Percentiles rank a stretch among this genome's conserved stretches.
These are phyloP conservation scores for Xanthia togata DNA, from an alignment of 2,888 invertebrate species.

Conservation along the genomic window DNA sequence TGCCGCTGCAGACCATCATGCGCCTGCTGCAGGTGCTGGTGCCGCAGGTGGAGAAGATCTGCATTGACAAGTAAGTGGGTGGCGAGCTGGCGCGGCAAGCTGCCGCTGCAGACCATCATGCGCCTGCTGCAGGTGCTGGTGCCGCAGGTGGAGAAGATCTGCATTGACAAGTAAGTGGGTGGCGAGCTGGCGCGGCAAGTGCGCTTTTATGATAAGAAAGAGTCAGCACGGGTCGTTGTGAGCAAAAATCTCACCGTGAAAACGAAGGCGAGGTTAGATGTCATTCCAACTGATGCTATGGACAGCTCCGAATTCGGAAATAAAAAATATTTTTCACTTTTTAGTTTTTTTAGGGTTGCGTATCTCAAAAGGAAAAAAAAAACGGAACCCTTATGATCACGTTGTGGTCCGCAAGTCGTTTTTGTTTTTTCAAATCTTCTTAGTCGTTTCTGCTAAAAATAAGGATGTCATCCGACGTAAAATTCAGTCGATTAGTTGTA, in stretches of 20 bases:
- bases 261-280: not conserved
- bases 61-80: slow-evolving; percentile 98
- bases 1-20: slow-evolving; percentile 99
- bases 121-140: slow-evolving; percentile 99
- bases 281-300: not conserved
- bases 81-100: slow-evolving; percentile 98
- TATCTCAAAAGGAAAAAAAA: too few species aligned
- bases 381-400: too few species aligned
- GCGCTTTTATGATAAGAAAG: not conserved
- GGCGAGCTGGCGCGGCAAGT: too few species aligned
- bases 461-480: too few species aligned
- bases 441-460: not conserved
- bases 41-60: slow-evolving; percentile 99
- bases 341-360: too few species aligned
- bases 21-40: slow-evolving; percentile 99
- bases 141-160: slow-evolving; percentile 99
- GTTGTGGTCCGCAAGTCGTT: too few species aligned
- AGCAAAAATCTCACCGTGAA: not conserved
- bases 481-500: too few species aligned
- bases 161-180: slow-evolving; percentile 98
- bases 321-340: too few species aligned
- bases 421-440: too few species aligned
- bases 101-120: slow-evolving; percentile 99
- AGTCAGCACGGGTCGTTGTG: not conserved
- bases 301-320: not conserved